Base-by-base conservation (phyloP, 1,140 invertebrate genomes). In the Protaetia brevitarsis region DNA sequence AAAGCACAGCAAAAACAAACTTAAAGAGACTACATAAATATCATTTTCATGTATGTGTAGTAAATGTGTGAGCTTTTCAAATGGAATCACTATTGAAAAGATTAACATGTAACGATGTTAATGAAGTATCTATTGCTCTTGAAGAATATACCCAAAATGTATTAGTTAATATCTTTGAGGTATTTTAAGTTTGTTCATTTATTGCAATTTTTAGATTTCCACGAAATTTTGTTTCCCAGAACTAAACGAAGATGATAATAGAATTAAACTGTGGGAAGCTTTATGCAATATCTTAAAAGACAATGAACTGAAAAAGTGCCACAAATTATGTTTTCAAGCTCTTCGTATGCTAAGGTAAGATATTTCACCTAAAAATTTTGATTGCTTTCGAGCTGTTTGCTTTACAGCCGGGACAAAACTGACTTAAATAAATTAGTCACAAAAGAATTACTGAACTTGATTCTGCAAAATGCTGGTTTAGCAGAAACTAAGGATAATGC, bases 321-420 rank as follows among this genome's bases (percentile, higher is more conserved):
- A 83, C 73, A 67, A 75, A 16, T 75, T 79, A 67, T 86, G 82
- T 68, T 78, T 87, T 45, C 77, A 79, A 62, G 77, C 79, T 2
- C 77, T 89, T 72, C 75, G 84, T 41, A 85, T 87, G 68, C 75
- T 85, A 19, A 84, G 83, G 83, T 85, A 81, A 62, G 36, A 41
- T n/a, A 28, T 63, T 66, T 3, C 41, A 11, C 45, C 21, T 66
- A 63, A 68, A 70, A 68, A 66, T 64, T 56, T 66, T 29, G 45
- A 57, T 66, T 51, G 41, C 67, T 69, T 64, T 71, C 28, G 58
- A 57, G 41, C 26, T 10, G 16, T 30, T 45, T 57, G 21, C 36
- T 68, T 74, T 80, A 74, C 70, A 92, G 90, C 69, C 86, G 93
- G 30, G 92, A 94, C 68, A 91, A 92, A 80, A 81, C 80, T 31